These are phyloP conservation scores for Odontesthes bonariensis DNA, from an alignment of 2,113 vertebrate genomes.

Conservation along the genomic window DNA sequence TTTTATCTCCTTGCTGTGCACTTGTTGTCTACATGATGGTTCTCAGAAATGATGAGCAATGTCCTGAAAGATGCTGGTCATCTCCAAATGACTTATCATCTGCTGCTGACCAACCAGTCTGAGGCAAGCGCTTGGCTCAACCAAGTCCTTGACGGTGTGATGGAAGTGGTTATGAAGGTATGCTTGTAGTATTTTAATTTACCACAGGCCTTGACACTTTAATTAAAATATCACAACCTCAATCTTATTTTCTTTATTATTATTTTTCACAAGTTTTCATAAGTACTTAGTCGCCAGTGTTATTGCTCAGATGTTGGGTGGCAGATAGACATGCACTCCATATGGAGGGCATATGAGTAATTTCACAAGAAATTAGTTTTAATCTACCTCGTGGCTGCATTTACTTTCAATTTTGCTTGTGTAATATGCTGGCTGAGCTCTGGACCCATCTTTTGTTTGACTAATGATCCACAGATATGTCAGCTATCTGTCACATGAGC, in stretches of 20 bases:
- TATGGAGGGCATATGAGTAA: not conserved
- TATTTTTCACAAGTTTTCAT: not conserved
- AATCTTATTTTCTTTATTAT: too few species aligned
- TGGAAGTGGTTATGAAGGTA: slow-evolving; percentile 65
- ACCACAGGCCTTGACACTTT: not conserved
- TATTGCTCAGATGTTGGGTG: not conserved
- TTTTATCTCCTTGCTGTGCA: slow-evolving; percentile 1
- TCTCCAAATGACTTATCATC: slow-evolving; percentile 44
- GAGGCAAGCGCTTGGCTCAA: slow-evolving; percentile 40
- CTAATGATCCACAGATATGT: too few species aligned
- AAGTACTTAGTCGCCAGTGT: not conserved
- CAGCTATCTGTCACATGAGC: too few species aligned
- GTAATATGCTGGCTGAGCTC: too few species aligned
- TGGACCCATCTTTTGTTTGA: too few species aligned
- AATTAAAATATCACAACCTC: not conserved
- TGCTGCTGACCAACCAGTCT: slow-evolving; percentile 66
- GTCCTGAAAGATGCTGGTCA: slow-evolving; percentile 48
- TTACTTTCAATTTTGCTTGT: not conserved
- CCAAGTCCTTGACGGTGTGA: slow-evolving; percentile 44
- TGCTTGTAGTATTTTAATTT: not conserved
- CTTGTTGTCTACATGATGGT: slow-evolving; percentile 5
- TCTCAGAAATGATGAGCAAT: slow-evolving; percentile 64
- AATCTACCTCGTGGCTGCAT: not conserved
- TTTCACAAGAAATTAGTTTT: not conserved
- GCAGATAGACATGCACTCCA: not conserved